Evolutionary conservation across 2,113 vertebrate species (phyloP), one percentile per base, ranked within the genome.

Genomic region (Rhizomys pruinosus): DNA sequence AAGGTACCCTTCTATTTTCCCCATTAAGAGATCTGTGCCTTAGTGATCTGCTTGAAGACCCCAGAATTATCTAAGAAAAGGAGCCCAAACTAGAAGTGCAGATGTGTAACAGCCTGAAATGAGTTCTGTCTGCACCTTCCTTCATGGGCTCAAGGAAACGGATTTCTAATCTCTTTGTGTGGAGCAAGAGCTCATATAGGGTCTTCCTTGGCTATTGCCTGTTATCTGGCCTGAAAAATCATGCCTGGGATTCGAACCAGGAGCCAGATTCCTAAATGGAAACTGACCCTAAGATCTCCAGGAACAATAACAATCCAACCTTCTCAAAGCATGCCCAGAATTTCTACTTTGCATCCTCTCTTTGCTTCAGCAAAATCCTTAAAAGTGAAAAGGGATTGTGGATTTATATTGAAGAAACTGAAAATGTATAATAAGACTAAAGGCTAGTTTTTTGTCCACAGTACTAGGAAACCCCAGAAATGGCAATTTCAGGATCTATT

Each of bases 371-470:
- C n/a, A n/a, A n/a, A n/a, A n/a, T n/a, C n/a, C n/a, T n/a, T n/a
- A n/a, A n/a, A n/a, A n/a, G n/a, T 19, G 42, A 87, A 73, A 84
- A 68, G 0, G 4, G 1, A 15, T 37, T 27, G 17, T 52, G 44
- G 32, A 12, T 71, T 94, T 80, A 4, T 42, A 25, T 0, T 12
- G 1, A 84, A 87, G 37, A 78, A 73, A 7, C 29, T 47, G 47
- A 87, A n/a, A 1, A 79, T 0, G 29, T n/a, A 16, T 17, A 47
- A 27, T n/a, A 64, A 63, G 15, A 37, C 23, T 37, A 32, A 55
- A 25, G 0, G 6, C 25, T 59, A 34, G 22, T 17, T 10, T 1
- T 7, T 29, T 19, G 16, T 9, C 15, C 27, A 17, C 34, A 47
- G n/a, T n/a, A 61, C 63, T 5, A 82, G 17, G n/a, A 63, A 89